phyloP scores from a whole-genome alignment of 2,113 vertebrate species.

The Phrynosoma blainvillii region DNA sequence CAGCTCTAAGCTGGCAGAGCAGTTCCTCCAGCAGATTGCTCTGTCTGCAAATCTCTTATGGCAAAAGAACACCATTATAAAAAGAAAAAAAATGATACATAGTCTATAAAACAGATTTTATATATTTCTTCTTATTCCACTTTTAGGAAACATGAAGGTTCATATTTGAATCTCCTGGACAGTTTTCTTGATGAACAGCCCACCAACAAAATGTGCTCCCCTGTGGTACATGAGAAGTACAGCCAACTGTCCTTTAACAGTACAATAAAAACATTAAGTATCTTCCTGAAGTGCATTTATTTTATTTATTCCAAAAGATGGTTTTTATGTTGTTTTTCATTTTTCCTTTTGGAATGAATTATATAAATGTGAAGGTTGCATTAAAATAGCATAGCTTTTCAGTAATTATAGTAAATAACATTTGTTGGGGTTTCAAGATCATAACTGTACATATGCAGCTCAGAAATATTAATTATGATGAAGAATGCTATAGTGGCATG shows the following conservation, averaged over 20 bases:
- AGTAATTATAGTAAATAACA: background rate
- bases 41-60: no score
- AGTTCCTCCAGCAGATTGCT: no score
- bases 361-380: background rate
- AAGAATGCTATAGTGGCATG: background rate
- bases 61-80: no score
- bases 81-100: no score
- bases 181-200: background rate
- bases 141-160: background rate
- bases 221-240: background rate
- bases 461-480: background rate
- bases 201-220: background rate
- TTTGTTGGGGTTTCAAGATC: background rate
- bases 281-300: no score
- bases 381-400: background rate
- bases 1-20: no score
- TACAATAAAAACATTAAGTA: background rate
- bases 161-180: background rate
- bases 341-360: background rate
- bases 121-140: background rate
- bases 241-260: background rate
- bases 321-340: background rate
- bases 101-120: background rate
- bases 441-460: background rate
- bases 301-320: background rate